These are phyloP conservation scores for Coryphaenoides rupestris DNA, from an alignment of 2,113 vertebrate species.

Conservation along the genomic window DNA sequence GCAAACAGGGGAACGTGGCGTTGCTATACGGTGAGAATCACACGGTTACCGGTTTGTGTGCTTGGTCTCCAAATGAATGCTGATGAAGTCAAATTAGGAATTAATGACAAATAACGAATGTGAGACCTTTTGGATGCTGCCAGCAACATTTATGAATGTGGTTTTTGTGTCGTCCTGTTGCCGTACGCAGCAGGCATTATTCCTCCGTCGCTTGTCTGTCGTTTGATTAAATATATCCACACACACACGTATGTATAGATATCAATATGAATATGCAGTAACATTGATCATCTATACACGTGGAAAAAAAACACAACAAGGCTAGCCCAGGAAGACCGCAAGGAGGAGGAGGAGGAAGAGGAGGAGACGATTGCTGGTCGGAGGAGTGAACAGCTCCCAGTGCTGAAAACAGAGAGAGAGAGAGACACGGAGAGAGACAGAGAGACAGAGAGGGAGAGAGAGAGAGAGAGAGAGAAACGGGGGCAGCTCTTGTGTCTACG, in stretches of 20 bases:
- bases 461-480: neutral
- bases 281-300: too few relatives aligned
- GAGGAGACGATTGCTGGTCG: too few relatives aligned
- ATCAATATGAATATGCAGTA: too few relatives aligned
- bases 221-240: too few relatives aligned
- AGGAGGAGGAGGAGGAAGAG: neutral
- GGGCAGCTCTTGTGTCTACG: neutral
- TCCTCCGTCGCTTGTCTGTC: too few relatives aligned
- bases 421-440: neutral
- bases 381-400: slow-evolving; percentile 77
- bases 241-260: too few relatives aligned
- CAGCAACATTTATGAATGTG: too few relatives aligned
- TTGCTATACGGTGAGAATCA: neutral
- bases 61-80: neutral
- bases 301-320: too few relatives aligned
- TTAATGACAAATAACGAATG: neutral
- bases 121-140: neutral
- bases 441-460: slow-evolving; percentile 30
- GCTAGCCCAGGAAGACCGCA: neutral
- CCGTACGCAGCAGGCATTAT: too few relatives aligned
- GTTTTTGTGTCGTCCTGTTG: too few relatives aligned
- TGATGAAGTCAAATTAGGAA: slow-evolving; percentile 10
- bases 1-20: neutral
- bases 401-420: slow-evolving; percentile 65
- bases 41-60: slow-evolving; percentile 1